Evolutionary conservation across 2,888 invertebrate genomes (phyloP), one percentile per base, ranked within the genome.

Genomic region (Lepidonotus clava): DNA sequence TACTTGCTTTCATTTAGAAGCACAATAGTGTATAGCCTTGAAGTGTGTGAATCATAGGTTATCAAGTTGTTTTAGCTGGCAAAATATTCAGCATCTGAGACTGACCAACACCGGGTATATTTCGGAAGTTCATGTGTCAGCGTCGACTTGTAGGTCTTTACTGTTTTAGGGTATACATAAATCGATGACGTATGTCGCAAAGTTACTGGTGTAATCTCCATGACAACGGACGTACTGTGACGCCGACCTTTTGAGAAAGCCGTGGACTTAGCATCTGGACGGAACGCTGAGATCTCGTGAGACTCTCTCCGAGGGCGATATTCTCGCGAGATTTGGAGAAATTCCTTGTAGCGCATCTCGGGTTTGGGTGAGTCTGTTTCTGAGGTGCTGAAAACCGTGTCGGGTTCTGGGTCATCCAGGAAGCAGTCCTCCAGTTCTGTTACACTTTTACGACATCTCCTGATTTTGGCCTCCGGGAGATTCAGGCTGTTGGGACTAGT

Each of bases 351-450:
- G 21, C 67, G 67, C 2, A 53, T 24, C 11, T 53, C 53, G n/a
- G 28, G 2, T 1, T 4, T 6, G 18, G n/a, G n/a, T 4, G 2
- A 18, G 21, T 36, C 32, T 2, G 67, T 67, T 67, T 67, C 67
- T 4, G 28, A 28, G 21, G 34, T 34, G 21, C 24, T 28, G 32
- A 67, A 67, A 2, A 36, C 36, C 4, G 67, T 67, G 4, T 36
- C 36, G 28, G 67, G 67, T 28, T 67, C 67, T 18, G 67, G 67
- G 67, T 67, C 67, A 5, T 67, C 67, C 18, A 67, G 36, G 28
- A 67, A 67, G 18, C 24, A 18, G 28, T 67, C 67, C 67, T 67
- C 67, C 18, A 67, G 5, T n/a, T 67, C 67, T 1, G 67, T 28
- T 5, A 34, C 67, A 14, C 67, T 67, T n/a, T 67, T 67, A 18